Base-by-base conservation (phyloP, 2,797 vertebrate genomes). In the Cirrhinus mrigala region DNA sequence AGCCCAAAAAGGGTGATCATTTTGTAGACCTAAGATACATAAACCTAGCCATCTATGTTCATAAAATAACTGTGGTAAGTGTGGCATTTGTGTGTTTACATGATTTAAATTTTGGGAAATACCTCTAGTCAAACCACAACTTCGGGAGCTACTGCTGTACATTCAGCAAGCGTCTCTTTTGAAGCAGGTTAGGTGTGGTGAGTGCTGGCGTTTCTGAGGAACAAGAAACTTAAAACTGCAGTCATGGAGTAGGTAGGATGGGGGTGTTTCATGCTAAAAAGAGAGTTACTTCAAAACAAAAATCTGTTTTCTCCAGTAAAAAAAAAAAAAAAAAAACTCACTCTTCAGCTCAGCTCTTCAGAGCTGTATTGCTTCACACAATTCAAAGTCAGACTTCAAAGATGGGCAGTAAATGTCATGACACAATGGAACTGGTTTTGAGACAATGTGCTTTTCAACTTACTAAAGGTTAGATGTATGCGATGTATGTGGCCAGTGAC, bases 91-190 rank as follows among this genome's bases (percentile, higher is more conserved):
- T 62, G 52, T 33, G 24, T 50, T 62, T 33, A 16, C 37, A 56
- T 84, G 10, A 84, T 78, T 74, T 54, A 68, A 16, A 73, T 79
- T 81, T 83, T 22, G 46, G 88, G 87, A 79, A 88, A 87, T 69
- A 79, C 85, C 87, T 80, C n/a, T 40, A 83, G 66, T 85, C 40
- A 68, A 81, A 77, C 80, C 89, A 66, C 80, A 85, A 20, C 85
- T 82, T 27, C 77, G 40, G 84, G 73, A 86, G 29, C 29, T 70
- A 37, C 60, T 82, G 73, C 69, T 84, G 48, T 70, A 81, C 15
- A 40, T 83, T 75, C 6, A 60, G 52, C 46, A 10, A 58, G 20
- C 58, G 52, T 82, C 50, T 22, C 18, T 29, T 84, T 7, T 84
- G n/a, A 84, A 22, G 6, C 71, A 84, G 27, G 22, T 70, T 50